These are phyloP conservation scores for Rhinolophus ferrumequinum DNA, from an alignment of 2,113 vertebrate genomes.

Conservation along the genomic window DNA sequence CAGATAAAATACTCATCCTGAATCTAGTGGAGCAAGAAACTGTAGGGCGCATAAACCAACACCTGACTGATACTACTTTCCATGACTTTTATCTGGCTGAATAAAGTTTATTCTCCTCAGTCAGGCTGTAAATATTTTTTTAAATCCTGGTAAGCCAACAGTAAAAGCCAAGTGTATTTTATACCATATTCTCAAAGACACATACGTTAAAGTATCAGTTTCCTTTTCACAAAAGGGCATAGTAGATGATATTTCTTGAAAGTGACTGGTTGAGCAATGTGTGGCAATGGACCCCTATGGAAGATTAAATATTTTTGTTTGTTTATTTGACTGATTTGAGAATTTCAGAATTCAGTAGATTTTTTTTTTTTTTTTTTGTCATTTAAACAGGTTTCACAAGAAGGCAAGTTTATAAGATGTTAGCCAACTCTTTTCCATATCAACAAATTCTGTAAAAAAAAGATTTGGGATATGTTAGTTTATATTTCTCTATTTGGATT, in stretches of 20 bases:
- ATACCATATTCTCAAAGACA: background rate
- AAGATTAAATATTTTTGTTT: background rate
- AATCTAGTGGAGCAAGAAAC: background rate
- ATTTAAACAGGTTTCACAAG: background rate
- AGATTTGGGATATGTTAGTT: background rate
- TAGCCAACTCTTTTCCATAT: background rate
- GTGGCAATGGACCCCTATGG: background rate
- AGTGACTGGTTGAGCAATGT: background rate
- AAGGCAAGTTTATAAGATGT: background rate
- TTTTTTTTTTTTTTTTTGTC: background rate
- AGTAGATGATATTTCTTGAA: background rate
- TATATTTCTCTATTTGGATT: background rate
- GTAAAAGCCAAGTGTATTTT: background rate
- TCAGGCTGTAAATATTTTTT: constrained; percentile 32
- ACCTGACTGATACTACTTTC: constrained; percentile 37
- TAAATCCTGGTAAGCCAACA: constrained; percentile 30
- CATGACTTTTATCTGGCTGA: constrained; percentile 11
- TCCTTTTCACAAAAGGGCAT: background rate
- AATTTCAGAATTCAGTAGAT: background rate
- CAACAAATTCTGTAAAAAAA: background rate
- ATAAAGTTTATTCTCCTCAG: constrained; percentile 19
- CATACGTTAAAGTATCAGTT: background rate
- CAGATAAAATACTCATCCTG: constrained; percentile 53
- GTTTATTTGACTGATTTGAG: background rate
- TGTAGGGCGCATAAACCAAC: background rate